Evolutionary conservation across 2,797 vertebrate species (phyloP).

Genomic region (Cyclura pinguis): DNA sequence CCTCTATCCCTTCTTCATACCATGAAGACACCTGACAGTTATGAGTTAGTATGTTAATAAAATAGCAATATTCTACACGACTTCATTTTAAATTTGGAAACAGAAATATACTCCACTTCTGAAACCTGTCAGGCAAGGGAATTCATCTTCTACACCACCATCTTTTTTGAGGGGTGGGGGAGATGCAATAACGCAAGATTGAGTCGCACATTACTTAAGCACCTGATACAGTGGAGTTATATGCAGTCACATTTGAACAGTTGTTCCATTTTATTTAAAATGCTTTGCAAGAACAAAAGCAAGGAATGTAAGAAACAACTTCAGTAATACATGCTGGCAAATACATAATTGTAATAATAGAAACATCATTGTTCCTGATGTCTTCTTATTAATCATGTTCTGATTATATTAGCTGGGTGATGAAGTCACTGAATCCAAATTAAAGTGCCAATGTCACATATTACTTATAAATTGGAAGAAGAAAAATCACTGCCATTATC

Average conservation of each 20-base stretch:
- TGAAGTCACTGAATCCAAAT: constrained; percentile 71
- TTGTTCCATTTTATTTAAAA: constrained; percentile 57
- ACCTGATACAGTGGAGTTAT: constrained; percentile 13
- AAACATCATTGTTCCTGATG: constrained; percentile 69
- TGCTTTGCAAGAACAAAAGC: constrained; percentile 49
- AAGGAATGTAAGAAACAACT: constrained; percentile 33
- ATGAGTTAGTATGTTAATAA: constrained; percentile 27
- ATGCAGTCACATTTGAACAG: constrained; percentile 36
- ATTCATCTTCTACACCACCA: neutral
- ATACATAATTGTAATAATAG: constrained; percentile 69
- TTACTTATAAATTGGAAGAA: constrained; percentile 60
- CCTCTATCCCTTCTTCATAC: constrained; percentile 23
- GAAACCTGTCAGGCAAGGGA: neutral
- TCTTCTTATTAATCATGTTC: constrained; percentile 72
- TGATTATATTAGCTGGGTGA: constrained; percentile 63
- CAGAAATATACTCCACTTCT: constrained; percentile 15
- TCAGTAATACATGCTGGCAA: constrained; percentile 58
- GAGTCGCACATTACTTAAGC: constrained; percentile 34
- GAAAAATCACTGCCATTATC: constrained; percentile 54
- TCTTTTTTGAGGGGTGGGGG: neutral
- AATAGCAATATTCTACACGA: constrained; percentile 33
- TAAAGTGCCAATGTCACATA: constrained; percentile 67
- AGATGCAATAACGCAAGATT: neutral
- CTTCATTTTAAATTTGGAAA: neutral
- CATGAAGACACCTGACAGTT: constrained; percentile 25